These are phyloP conservation scores for Lophotis ruficrista DNA, from an alignment of 2,113 vertebrate species.

Conservation along the genomic window DNA sequence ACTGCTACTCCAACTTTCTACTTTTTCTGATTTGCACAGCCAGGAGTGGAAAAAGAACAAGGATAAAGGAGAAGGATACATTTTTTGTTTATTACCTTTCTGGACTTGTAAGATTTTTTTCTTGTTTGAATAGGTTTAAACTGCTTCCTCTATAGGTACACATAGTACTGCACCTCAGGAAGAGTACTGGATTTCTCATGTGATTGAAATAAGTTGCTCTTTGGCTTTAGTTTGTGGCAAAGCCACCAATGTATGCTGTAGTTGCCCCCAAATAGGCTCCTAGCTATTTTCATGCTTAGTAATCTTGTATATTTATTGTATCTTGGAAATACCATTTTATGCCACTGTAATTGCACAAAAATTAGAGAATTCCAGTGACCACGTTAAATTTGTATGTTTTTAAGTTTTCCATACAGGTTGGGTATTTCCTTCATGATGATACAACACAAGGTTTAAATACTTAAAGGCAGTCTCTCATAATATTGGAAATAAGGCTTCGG, in stretches of 20 bases:
- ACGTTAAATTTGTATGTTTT: not conserved
- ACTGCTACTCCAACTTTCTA: not conserved
- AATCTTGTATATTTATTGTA: not conserved
- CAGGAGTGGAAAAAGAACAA: not conserved
- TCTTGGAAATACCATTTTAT: not conserved
- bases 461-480: not conserved
- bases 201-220: not conserved
- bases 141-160: not conserved
- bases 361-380: not conserved
- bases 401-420: not conserved
- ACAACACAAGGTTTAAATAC: not conserved
- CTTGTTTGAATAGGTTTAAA: not conserved
- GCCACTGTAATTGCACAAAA: not conserved
- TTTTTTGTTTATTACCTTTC: not conserved
- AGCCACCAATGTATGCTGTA: not conserved
- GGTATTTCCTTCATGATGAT: not conserved
- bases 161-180: not conserved
- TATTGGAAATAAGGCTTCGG: not conserved
- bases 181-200: not conserved
- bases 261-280: not conserved
- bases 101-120: not conserved
- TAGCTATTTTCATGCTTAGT: not conserved
- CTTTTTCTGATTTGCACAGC: not conserved
- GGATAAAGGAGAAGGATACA: not conserved
- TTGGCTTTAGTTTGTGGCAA: not conserved